Percentiles rank a stretch among this genome's conserved stretches.
These are phyloP conservation scores for Spilogale gracilis DNA, from an alignment of 2,113 vertebrate species.

Conservation along the genomic window DNA sequence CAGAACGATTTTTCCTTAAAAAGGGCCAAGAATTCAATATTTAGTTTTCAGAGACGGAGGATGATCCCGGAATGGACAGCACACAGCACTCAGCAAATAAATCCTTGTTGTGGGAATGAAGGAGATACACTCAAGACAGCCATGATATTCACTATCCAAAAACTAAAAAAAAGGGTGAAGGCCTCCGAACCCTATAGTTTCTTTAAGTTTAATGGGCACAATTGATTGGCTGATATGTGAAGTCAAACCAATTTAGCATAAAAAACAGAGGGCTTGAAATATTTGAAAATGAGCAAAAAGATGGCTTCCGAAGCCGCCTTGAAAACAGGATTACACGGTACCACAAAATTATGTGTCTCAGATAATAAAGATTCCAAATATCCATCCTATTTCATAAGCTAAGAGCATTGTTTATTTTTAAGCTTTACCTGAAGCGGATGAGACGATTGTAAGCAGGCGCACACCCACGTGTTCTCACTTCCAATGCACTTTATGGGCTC, in stretches of 20 bases:
- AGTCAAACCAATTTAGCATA: not conserved
- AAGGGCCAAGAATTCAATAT: not conserved
- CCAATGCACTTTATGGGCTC: not conserved
- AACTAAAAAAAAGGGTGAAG: not conserved
- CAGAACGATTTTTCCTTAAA: not conserved
- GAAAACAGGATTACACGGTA: not conserved
- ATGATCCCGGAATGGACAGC: not conserved
- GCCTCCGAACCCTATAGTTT: not conserved
- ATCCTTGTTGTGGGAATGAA: not conserved
- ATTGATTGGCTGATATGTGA: not conserved
- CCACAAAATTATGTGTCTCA: not conserved
- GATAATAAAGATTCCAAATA: not conserved
- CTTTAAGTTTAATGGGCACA: not conserved
- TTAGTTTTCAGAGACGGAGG: slow-evolving; percentile 14
- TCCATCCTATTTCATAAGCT: not conserved
- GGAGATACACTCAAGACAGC: not conserved
- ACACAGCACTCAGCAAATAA: not conserved
- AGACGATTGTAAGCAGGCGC: not conserved
- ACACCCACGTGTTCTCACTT: not conserved
- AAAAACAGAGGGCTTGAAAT: not conserved
- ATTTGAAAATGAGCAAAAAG: slow-evolving; percentile 42
- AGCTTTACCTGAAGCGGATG: not conserved
- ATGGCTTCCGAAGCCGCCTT: slow-evolving; percentile 15
- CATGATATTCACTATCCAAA: not conserved
- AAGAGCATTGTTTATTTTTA: not conserved